Evolutionary conservation across 2,888 invertebrate species (phyloP).

Genomic region (Loripinus fragilis): DNA sequence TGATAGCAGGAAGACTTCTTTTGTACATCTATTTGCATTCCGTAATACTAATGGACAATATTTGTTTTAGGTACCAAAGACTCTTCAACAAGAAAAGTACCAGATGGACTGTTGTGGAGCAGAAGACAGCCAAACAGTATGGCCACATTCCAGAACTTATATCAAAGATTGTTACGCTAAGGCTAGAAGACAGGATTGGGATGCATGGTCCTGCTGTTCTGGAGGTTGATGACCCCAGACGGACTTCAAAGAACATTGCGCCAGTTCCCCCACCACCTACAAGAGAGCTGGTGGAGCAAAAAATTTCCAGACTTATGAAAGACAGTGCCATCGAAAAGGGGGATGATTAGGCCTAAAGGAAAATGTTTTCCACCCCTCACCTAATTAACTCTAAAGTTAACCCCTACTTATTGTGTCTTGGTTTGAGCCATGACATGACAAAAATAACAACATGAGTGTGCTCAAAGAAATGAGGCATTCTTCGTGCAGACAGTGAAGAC

Average conservation of each 20-base stretch:
- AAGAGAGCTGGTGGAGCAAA: constrained; percentile 10
- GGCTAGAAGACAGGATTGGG: constrained; percentile 29
- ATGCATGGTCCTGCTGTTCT: constrained; percentile 21
- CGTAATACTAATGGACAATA: no score
- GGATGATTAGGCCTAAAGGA: no score
- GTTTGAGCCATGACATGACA: no score
- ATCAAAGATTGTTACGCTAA: constrained; percentile 15
- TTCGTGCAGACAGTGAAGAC: no score
- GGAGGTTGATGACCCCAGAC: constrained; percentile 37
- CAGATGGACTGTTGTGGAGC: constrained; percentile 35
- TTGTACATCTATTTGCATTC: no score
- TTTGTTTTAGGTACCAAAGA: background rate
- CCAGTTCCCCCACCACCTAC: constrained; percentile 36
- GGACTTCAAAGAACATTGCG: constrained; percentile 30
- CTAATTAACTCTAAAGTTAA: no score
- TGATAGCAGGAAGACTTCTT: no score
- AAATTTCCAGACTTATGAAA: constrained; percentile 37
- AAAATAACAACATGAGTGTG: no score
- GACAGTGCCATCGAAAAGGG: no score
- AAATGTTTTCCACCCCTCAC: no score
- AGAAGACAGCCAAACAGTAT: constrained; percentile 31
- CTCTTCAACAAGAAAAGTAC: constrained; percentile 38
- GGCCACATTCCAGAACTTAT: constrained; percentile 24
- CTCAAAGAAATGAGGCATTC: no score
- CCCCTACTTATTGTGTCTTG: no score